phyloP scores from a whole-genome alignment of 2,888 invertebrate genomes.

The Branchipolynoe longqiensis region DNA sequence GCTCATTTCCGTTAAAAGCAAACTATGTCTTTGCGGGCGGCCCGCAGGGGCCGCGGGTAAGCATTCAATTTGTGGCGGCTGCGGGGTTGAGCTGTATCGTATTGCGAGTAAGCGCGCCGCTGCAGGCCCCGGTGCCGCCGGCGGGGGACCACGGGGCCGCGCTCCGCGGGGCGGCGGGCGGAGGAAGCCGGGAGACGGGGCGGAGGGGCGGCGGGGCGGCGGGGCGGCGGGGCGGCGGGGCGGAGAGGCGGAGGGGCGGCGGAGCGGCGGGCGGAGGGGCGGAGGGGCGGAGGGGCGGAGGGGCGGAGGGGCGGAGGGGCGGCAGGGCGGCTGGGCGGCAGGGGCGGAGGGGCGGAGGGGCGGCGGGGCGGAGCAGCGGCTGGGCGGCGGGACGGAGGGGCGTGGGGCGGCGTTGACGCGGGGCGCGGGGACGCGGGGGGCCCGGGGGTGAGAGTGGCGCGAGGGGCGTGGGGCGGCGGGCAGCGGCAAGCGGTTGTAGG shows the following conservation, averaged over 20 bases:
- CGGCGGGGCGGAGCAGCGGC: not conserved
- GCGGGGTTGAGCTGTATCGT: slow-evolving; percentile 25
- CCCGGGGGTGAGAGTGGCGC: too few relatives aligned
- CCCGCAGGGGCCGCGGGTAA: slow-evolving; percentile 28
- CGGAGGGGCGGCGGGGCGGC: too few relatives aligned
- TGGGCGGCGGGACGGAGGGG: not conserved
- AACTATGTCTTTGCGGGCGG: slow-evolving; percentile 45
- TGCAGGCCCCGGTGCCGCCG: not conserved
- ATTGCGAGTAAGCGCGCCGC: slow-evolving; percentile 25
- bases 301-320: too few relatives aligned
- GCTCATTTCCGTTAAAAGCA: slow-evolving; percentile 58
- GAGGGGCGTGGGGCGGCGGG: too few relatives aligned
- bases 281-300: too few relatives aligned
- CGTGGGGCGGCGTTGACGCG: not conserved
- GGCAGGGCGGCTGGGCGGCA: too few relatives aligned
- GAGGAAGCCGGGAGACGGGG: too few relatives aligned
- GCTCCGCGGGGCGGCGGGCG: not conserved
- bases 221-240: too few relatives aligned
- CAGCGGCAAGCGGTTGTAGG: too few relatives aligned
- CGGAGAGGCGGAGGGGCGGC: too few relatives aligned
- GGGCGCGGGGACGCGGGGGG: too few relatives aligned
- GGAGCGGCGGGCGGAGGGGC: not conserved
- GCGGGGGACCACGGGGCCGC: not conserved
- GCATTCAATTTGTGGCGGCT: slow-evolving; percentile 49
- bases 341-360: not conserved